Conservation (phyloP, 2,888 invertebrate genomes). For the Lamellibrachia columna region DNA sequence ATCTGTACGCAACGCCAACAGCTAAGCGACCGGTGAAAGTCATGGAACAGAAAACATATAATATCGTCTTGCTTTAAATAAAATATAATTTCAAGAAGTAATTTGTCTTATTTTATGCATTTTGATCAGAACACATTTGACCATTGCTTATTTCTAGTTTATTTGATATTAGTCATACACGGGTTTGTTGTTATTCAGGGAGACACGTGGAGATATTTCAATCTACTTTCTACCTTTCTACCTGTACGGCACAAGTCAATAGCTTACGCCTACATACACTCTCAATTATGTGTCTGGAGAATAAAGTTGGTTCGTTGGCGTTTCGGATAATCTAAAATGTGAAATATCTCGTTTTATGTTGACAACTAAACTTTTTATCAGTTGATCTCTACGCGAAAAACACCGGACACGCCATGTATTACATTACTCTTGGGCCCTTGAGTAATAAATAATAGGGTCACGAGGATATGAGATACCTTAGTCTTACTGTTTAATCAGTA, state of each 20-base stretch:
- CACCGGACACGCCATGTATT: neutral
- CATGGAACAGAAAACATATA: too few species aligned
- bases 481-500: neutral
- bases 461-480: neutral
- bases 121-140: neutral
- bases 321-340: neutral
- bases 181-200: too few species aligned
- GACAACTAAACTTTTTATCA: neutral
- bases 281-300: neutral
- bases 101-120: neutral
- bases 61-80: neutral
- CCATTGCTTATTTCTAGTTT: too few species aligned
- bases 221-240: too few species aligned
- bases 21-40: neutral
- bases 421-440: neutral
- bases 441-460: neutral
- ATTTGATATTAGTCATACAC: too few species aligned
- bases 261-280: neutral
- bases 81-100: neutral
- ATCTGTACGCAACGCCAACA: neutral
- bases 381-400: neutral
- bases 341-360: neutral
- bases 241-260: too few species aligned
- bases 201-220: too few species aligned
- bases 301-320: neutral